Evolutionary conservation across 2,888 invertebrate genomes (phyloP).

Genomic region (Vesta saturnalis): DNA sequence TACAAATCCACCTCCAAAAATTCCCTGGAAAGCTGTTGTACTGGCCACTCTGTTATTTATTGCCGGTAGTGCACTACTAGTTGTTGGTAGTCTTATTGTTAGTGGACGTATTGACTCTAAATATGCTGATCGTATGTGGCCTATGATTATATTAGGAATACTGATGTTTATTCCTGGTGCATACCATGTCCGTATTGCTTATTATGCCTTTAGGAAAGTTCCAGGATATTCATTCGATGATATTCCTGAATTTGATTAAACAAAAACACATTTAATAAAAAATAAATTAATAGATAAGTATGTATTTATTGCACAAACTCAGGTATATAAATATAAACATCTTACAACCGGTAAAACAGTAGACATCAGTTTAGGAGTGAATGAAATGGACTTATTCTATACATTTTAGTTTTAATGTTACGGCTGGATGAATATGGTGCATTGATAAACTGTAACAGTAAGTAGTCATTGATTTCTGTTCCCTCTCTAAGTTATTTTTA

Average conservation of each 20-base stretch:
- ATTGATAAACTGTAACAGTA: too few species aligned
- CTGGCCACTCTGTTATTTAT: constrained; percentile 81
- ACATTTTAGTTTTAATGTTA: too few species aligned
- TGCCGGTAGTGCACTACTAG: constrained; percentile 73
- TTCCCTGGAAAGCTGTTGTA: constrained; percentile 87
- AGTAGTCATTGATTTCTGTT: too few species aligned
- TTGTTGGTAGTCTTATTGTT: constrained; percentile 73
- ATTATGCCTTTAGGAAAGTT: constrained; percentile 84
- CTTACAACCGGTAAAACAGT: too few species aligned
- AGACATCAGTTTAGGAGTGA: too few species aligned
- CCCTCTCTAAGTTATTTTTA: too few species aligned
- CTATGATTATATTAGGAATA: constrained; percentile 84
- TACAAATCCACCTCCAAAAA: constrained; percentile 70
- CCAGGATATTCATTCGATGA: constrained; percentile 88
- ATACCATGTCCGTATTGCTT: constrained; percentile 89
- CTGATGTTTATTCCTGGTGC: constrained; percentile 93
- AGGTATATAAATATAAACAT: too few species aligned
- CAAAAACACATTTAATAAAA: background rate
- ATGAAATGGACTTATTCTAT: too few species aligned
- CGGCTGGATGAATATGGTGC: too few species aligned
- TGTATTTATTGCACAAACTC: too few species aligned
- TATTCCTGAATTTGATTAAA: constrained; percentile 86
- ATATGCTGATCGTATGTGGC: constrained; percentile 90
- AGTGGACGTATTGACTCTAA: constrained; percentile 84
- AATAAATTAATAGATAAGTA: too few species aligned